These are phyloP conservation scores for Polyommatus icarus DNA, from an alignment of 2,888 invertebrate genomes.

Conservation along the genomic window DNA sequence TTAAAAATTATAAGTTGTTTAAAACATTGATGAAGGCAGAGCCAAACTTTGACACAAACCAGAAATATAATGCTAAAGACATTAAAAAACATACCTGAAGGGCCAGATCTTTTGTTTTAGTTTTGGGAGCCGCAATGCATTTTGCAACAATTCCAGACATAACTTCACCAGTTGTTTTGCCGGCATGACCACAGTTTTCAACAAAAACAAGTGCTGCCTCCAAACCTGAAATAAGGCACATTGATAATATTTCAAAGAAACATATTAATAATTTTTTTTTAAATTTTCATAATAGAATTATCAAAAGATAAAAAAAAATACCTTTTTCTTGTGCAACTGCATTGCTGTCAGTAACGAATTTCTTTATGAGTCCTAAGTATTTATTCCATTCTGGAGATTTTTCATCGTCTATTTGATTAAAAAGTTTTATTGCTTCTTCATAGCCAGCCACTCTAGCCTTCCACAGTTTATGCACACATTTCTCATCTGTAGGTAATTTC, in stretches of 20 bases:
- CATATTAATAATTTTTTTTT: neutral
- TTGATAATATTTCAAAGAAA: neutral
- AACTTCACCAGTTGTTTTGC: constrained; percentile 94
- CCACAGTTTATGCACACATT: constrained; percentile 97
- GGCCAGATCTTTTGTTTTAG: constrained; percentile 94
- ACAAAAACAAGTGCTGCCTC: constrained; percentile 95
- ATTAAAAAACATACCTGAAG: constrained; percentile 80
- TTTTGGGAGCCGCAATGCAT: constrained; percentile 94
- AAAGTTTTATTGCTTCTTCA: constrained; percentile 94
- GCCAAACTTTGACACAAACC: neutral
- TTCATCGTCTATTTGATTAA: constrained; percentile 93
- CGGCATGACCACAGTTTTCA: constrained; percentile 93
- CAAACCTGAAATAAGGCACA: constrained; percentile 66
- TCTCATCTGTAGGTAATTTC: constrained; percentile 93
- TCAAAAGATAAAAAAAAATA: constrained; percentile 39
- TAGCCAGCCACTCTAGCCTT: constrained; percentile 97
- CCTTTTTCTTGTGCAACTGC: constrained; percentile 98
- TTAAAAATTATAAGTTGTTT: neutral
- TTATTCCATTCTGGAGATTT: constrained; percentile 97
- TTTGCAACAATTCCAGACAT: constrained; percentile 93
- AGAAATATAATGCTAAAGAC: neutral
- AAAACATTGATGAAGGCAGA: no score
- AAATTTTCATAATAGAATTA: neutral
- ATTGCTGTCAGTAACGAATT: constrained; percentile 97
- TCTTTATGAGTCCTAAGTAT: constrained; percentile 93